phyloP scores from a whole-genome alignment of 2,113 vertebrate genomes.

The Ascaphus truei region DNA sequence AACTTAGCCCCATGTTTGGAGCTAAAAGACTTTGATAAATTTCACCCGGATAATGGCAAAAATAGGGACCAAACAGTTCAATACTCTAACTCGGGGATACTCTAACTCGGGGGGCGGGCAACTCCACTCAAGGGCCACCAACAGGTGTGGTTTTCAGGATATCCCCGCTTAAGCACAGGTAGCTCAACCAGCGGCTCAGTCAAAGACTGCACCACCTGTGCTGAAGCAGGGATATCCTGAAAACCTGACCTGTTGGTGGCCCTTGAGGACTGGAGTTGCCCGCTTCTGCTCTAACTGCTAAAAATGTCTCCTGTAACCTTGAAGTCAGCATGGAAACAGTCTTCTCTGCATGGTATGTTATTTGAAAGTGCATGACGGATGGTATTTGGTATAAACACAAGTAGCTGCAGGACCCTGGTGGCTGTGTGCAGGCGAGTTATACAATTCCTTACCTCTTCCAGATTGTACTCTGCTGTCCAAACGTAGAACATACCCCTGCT shows the following conservation, averaged over 20 bases:
- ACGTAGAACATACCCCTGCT: conserved; percentile 13
- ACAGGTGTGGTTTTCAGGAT: too few relatives aligned
- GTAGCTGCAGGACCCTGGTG: conserved; percentile 15
- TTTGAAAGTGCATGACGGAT: conserved; percentile 2
- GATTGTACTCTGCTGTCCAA: conserved; percentile 14
- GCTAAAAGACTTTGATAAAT: not conserved
- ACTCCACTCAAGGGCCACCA: too few relatives aligned
- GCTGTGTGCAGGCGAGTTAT: not conserved
- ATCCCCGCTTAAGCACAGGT: too few relatives aligned
- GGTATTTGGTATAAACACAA: conserved; percentile 7
- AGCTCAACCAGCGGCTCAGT: too few relatives aligned
- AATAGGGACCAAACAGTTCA: not conserved
- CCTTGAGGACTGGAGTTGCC: too few relatives aligned
- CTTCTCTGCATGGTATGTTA: conserved; percentile 7
- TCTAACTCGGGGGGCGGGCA: too few relatives aligned
- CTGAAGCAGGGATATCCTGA: too few relatives aligned
- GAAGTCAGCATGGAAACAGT: conserved; percentile 24
- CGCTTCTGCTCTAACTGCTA: too few relatives aligned
- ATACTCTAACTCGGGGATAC: not conserved
- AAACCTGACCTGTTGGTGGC: too few relatives aligned
- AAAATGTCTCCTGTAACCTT: conserved; percentile 10
- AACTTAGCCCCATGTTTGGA: not conserved
- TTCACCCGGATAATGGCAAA: conserved; percentile 3
- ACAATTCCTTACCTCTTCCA: conserved; percentile 5
- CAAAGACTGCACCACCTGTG: too few relatives aligned